Evolutionary conservation across 2,113 vertebrate species (phyloP).

Genomic region (Colossoma macropomum): DNA sequence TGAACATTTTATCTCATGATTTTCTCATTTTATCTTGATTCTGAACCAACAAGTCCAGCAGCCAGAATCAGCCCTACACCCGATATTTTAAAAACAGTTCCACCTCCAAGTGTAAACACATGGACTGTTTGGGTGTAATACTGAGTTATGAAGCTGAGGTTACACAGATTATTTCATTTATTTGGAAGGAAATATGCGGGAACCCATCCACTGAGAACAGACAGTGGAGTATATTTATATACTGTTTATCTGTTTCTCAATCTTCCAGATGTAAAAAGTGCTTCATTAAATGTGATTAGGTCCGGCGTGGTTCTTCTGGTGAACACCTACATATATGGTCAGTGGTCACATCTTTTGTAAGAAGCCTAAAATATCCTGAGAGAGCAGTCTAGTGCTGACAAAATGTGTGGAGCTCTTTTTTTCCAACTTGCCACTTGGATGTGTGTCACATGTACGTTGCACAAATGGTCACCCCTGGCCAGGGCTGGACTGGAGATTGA

Average conservation of each 20-base stretch:
- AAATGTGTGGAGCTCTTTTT: too few relatives aligned
- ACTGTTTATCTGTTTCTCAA: not conserved
- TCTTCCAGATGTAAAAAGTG: constrained; percentile 2
- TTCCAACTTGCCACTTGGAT: too few relatives aligned
- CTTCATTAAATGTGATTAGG: constrained; percentile 14
- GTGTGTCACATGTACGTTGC: too few relatives aligned
- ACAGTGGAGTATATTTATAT: not conserved
- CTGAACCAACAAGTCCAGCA: not conserved
- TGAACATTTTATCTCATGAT: not conserved
- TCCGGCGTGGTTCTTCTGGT: not conserved
- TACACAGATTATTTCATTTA: not conserved
- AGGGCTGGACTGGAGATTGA: too few relatives aligned
- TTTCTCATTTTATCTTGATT: not conserved
- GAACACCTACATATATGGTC: constrained; percentile 13
- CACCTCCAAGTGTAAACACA: constrained; percentile 7
- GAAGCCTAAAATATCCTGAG: constrained; percentile 19
- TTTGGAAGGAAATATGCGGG: not conserved
- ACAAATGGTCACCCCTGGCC: too few relatives aligned
- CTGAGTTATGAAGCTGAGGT: not conserved
- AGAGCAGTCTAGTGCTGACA: not conserved
- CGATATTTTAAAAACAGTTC: not conserved
- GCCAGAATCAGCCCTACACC: not conserved
- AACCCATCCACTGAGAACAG: not conserved
- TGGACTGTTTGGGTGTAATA: not conserved
- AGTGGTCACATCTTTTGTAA: not conserved